phyloP scores from a whole-genome alignment of 2,888 invertebrate species.

The Pandemis corylana region DNA sequence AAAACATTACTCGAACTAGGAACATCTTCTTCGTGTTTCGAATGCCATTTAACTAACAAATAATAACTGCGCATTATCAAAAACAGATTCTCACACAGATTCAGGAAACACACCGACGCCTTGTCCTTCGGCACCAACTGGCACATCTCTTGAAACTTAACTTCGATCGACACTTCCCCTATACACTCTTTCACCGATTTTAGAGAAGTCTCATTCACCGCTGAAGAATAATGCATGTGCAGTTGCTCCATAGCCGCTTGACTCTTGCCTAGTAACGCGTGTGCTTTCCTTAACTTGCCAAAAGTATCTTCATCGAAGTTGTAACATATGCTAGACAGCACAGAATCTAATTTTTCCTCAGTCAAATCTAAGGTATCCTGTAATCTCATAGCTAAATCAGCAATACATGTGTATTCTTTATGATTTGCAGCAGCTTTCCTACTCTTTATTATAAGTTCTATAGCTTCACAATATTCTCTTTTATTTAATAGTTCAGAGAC shows the following conservation, averaged over 20 bases:
- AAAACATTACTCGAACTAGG: constrained; percentile 66
- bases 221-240: constrained; percentile 97
- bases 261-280: constrained; percentile 94
- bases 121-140: constrained; percentile 77
- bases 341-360: constrained; percentile 95
- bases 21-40: constrained; percentile 71
- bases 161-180: constrained; percentile 57
- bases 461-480: constrained; percentile 95
- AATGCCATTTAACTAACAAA: constrained; percentile 91
- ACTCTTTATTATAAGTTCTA: constrained; percentile 94
- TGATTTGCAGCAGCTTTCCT: constrained; percentile 93
- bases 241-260: constrained; percentile 97
- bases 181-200: constrained; percentile 84
- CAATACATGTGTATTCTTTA: constrained; percentile 95
- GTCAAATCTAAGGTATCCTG: constrained; percentile 96
- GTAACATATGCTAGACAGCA: constrained; percentile 90
- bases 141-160: constrained; percentile 93
- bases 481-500: constrained; percentile 92
- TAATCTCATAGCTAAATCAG: constrained; percentile 92
- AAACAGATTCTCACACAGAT: constrained; percentile 95
- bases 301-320: constrained; percentile 93
- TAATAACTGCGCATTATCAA: constrained; percentile 92
- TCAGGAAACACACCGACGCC: constrained; percentile 88
- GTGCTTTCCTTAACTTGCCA: constrained; percentile 93
- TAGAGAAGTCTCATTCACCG: constrained; percentile 92